Conservation (phyloP, 92 coral and sea anemone species). For the Paragorgia papillata region DNA sequence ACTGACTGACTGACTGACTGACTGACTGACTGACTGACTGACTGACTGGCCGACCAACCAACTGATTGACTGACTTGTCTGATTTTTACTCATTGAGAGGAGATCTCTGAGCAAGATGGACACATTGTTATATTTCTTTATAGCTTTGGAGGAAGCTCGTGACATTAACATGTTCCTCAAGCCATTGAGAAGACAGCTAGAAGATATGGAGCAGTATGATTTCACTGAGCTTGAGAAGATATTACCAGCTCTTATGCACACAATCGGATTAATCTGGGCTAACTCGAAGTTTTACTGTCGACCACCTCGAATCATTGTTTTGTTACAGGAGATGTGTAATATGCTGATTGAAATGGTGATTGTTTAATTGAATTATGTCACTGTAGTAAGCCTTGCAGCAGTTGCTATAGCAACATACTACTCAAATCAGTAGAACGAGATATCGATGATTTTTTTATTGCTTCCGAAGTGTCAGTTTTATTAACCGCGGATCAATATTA, state of each 20-base stretch:
- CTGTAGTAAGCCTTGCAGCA: too few relatives aligned
- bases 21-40: too few relatives aligned
- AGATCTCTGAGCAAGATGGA: too few relatives aligned
- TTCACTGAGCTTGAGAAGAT: constrained; percentile 91
- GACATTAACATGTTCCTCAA: constrained; percentile 88
- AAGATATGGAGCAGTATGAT: constrained; percentile 99
- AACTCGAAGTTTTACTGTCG: constrained; percentile 93
- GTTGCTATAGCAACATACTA: too few relatives aligned
- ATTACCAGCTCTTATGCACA: constrained; percentile 87
- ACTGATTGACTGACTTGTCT: too few relatives aligned
- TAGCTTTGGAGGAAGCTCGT: constrained; percentile 95
- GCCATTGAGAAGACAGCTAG: constrained; percentile 87
- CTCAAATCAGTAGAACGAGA: too few relatives aligned
- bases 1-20: too few relatives aligned
- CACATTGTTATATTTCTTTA: background rate
- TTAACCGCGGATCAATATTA: too few relatives aligned
- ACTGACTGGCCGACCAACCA: too few relatives aligned
- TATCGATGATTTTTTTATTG: too few relatives aligned
- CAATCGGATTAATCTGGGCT: constrained; percentile 94
- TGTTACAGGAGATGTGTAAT: constrained; percentile 94
- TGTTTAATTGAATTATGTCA: background rate
- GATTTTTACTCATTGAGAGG: too few relatives aligned
- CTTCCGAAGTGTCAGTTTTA: too few relatives aligned
- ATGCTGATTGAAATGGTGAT: constrained; percentile 98
- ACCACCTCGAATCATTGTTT: constrained; percentile 90